A percentile compares a stretch with the other conserved stretches of the same genome.
Conservation (phyloP, 2,113 vertebrate genomes). For the Agelaius tricolor region DNA sequence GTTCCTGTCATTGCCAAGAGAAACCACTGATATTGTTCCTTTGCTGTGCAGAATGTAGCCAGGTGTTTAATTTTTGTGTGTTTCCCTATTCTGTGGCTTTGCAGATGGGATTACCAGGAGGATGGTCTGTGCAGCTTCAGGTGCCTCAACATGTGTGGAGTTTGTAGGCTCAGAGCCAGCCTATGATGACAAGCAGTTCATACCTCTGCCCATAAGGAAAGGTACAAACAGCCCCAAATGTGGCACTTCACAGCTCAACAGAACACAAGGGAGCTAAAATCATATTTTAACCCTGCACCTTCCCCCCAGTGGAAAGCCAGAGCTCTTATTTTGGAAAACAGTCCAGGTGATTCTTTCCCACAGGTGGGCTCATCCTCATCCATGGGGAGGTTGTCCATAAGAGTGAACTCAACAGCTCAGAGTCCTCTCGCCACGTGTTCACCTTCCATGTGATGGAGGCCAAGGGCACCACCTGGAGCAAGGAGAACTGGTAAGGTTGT, state of each 20-base stretch:
- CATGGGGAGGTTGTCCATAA: conserved; percentile 93
- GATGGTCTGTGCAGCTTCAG: conserved; percentile 83
- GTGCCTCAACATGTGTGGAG: conserved; percentile 74
- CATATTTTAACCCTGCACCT: not conserved
- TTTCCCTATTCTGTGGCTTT: not conserved
- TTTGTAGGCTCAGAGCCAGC: conserved; percentile 82
- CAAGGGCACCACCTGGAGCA: conserved; percentile 84
- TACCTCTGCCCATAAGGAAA: conserved; percentile 83
- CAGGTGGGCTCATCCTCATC: conserved; percentile 89
- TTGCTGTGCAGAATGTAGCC: not conserved
- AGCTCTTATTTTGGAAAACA: not conserved
- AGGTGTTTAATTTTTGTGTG: not conserved
- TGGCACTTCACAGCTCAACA: not conserved
- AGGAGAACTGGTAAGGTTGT: conserved; percentile 87
- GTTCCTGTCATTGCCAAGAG: not conserved
- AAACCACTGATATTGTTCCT: not conserved
- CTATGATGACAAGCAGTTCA: conserved; percentile 77
- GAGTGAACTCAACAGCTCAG: conserved; percentile 85
- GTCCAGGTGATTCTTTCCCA: not conserved
- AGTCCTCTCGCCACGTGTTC: conserved; percentile 85
- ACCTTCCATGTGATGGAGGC: conserved; percentile 95
- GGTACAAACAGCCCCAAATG: conserved; percentile 65
- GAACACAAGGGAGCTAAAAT: not conserved
- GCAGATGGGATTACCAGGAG: conserved; percentile 84
- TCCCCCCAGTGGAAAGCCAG: not conserved